Evolutionary conservation across 35 echinoderm and acorn worm genomes (phyloP).

Genomic region (Lytechinus variegatus): DNA sequence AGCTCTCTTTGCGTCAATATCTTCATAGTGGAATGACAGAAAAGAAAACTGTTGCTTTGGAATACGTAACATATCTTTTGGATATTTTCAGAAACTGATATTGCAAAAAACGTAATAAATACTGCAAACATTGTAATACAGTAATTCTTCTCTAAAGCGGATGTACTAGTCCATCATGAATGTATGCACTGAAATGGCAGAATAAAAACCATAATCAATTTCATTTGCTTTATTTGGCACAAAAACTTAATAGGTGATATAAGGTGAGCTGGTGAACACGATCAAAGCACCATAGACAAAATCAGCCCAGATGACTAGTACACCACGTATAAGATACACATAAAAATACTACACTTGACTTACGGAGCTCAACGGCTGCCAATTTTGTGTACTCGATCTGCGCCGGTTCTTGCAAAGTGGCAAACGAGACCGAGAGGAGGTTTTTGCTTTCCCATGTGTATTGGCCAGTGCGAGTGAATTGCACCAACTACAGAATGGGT

Average conservation of each 20-base stretch:
- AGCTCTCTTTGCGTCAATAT: no score
- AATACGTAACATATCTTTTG: no score
- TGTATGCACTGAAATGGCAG: background rate
- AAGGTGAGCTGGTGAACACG: background rate
- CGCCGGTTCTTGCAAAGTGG: slow-evolving; percentile 59
- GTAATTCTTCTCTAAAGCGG: no score
- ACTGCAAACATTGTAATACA: no score
- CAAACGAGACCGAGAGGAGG: slow-evolving; percentile 87
- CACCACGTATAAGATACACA: background rate
- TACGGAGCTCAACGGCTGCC: slow-evolving; percentile 60
- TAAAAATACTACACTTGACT: slow-evolving; percentile 39
- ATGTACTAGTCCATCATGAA: background rate
- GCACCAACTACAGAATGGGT: slow-evolving; percentile 64
- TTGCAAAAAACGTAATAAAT: no score
- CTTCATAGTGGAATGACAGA: no score
- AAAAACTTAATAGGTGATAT: background rate
- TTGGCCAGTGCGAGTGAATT: slow-evolving; percentile 80
- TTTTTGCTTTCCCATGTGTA: slow-evolving; percentile 78
- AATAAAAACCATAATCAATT: background rate
- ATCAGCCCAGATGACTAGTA: background rate
- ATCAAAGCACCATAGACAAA: background rate
- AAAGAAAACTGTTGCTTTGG: no score
- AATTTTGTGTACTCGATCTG: slow-evolving; percentile 55
- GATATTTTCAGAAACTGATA: no score
- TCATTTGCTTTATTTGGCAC: background rate